Evolutionary conservation across 1,140 invertebrate genomes (phyloP).

Genomic region (Acyrthosiphon pisum): DNA sequence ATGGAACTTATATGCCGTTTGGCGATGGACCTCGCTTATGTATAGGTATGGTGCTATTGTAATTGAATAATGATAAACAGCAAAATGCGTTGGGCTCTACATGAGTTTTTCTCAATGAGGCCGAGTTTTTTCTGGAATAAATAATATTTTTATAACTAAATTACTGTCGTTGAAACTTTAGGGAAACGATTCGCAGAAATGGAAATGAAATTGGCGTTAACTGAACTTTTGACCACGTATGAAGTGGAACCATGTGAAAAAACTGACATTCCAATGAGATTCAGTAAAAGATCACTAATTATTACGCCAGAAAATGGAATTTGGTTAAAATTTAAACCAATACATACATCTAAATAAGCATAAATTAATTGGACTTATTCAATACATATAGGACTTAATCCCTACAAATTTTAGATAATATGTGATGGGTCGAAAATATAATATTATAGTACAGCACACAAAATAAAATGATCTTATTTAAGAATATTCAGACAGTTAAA

Average conservation of each 20-base stretch:
- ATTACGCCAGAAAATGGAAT: conserved; percentile 35
- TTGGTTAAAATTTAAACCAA: conserved; percentile 55
- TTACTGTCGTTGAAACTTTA: neutral
- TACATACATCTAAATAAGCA: neutral
- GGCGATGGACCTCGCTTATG: neutral
- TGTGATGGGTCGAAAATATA: neutral
- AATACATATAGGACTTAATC: neutral
- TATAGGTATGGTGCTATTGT: neutral
- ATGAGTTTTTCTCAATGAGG: neutral
- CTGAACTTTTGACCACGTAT: conserved; percentile 60
- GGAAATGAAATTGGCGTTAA: conserved; percentile 59
- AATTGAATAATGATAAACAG: neutral
- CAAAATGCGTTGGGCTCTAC: too few species aligned
- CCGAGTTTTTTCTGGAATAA: neutral
- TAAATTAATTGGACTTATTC: neutral
- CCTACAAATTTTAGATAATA: neutral
- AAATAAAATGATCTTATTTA: neutral
- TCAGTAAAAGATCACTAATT: neutral
- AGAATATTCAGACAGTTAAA: neutral
- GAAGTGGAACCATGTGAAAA: conserved; percentile 58
- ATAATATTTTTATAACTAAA: neutral
- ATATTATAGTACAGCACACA: neutral
- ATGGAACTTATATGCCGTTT: conserved; percentile 67
- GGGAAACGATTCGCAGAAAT: conserved; percentile 59
- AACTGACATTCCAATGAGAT: conserved; percentile 52